phyloP scores from a whole-genome alignment of 2,888 invertebrate genomes.

The Strigamia transsilvanica region DNA sequence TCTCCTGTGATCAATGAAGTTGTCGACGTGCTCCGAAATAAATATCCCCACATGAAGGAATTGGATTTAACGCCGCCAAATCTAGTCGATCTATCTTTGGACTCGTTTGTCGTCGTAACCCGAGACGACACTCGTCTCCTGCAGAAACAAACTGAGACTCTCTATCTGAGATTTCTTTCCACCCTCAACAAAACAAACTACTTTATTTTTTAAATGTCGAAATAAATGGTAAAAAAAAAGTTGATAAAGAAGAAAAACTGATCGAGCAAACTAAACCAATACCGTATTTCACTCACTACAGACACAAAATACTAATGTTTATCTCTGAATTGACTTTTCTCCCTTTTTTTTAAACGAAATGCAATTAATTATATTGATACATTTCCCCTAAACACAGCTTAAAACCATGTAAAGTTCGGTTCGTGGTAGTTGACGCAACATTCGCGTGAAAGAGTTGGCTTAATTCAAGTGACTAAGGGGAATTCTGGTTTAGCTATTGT shows the following conservation, averaged over 20 bases:
- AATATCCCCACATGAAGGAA: constrained; percentile 49
- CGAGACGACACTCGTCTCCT: constrained; percentile 29
- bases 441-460: constrained; percentile 27
- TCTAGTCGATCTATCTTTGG: constrained; percentile 47
- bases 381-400: too few relatives aligned
- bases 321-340: too few relatives aligned
- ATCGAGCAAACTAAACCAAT: background rate
- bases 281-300: too few relatives aligned
- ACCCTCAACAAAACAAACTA: constrained; percentile 10
- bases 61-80: constrained; percentile 49
- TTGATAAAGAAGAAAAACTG: background rate
- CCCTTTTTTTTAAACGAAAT: too few relatives aligned
- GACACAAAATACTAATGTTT: too few relatives aligned
- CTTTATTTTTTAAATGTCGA: constrained; percentile 27
- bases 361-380: too few relatives aligned
- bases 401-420: background rate
- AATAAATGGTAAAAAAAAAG: background rate
- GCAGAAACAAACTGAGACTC: background rate
- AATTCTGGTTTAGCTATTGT: constrained; percentile 43
- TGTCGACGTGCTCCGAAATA: constrained; percentile 48
- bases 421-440: background rate
- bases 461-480: constrained; percentile 35
- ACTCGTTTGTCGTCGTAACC: constrained; percentile 47
- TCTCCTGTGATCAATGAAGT: constrained; percentile 42
- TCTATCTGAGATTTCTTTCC: constrained; percentile 33